Evolutionary conservation across 1,140 invertebrate genomes (phyloP).

Genomic region (Penaeus japonicus): DNA sequence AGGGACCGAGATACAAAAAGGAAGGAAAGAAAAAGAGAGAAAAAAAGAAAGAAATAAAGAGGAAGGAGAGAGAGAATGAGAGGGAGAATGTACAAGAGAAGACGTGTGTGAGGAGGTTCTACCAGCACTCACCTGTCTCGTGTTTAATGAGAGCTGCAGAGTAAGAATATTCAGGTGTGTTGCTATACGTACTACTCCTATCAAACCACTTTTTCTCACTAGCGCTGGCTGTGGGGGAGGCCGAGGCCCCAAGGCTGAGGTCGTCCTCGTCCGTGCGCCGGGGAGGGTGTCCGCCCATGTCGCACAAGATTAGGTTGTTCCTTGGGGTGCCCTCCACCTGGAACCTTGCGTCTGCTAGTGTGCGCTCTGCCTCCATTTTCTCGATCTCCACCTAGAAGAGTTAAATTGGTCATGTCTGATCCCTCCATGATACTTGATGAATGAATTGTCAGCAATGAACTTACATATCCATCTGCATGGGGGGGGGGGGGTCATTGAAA

Average conservation of each 20-base stretch:
- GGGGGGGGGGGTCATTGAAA: too few species aligned
- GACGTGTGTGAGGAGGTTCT: not conserved
- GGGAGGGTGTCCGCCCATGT: slow-evolving; percentile 51
- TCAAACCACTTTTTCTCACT: slow-evolving; percentile 52
- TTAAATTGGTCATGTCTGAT: not conserved
- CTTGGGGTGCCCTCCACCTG: slow-evolving; percentile 61
- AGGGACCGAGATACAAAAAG: too few species aligned
- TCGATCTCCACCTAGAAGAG: slow-evolving; percentile 57
- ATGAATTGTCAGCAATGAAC: slow-evolving; percentile 1
- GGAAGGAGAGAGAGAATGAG: too few species aligned
- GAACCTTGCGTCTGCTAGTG: slow-evolving; percentile 65
- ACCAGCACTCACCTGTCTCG: slow-evolving; percentile 62
- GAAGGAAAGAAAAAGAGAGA: too few species aligned
- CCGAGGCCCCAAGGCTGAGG: slow-evolving; percentile 68
- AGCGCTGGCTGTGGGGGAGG: slow-evolving; percentile 67
- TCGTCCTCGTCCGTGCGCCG: slow-evolving; percentile 65
- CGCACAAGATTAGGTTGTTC: slow-evolving; percentile 62
- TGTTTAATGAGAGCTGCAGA: slow-evolving; percentile 63
- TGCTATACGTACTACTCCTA: slow-evolving; percentile 48
- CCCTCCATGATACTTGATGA: not conserved
- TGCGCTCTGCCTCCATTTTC: slow-evolving; percentile 60
- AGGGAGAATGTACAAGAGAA: too few species aligned
- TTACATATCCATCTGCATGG: not conserved
- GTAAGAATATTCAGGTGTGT: slow-evolving; percentile 60
- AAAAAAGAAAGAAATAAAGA: too few species aligned